Evolutionary conservation across 1,140 invertebrate species (phyloP).

Genomic region (Trichonephila inaurata): DNA sequence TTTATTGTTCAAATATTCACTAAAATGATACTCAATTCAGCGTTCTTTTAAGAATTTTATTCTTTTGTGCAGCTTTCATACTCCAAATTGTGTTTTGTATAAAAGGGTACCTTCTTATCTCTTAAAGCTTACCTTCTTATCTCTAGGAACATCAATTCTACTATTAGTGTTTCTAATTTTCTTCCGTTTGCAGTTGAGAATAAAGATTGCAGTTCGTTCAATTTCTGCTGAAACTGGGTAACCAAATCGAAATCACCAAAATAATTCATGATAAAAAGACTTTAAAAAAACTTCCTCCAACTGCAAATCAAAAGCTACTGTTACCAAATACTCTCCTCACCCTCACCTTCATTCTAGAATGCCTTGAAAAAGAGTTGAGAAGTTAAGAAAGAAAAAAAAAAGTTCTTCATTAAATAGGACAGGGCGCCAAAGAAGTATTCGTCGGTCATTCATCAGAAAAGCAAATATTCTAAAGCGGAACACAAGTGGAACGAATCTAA

Average conservation of each 20-base stretch:
- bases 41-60: too few relatives aligned
- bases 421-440: conserved; percentile 64
- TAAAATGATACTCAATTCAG: too few relatives aligned
- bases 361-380: not conserved
- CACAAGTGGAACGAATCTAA: conserved; percentile 48
- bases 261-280: not conserved
- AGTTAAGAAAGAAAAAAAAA: conserved; percentile 38
- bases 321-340: not conserved
- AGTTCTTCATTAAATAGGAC: conserved; percentile 53
- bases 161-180: not conserved
- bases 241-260: conserved; percentile 13
- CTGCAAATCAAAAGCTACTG: conserved; percentile 30
- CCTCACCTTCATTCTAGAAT: not conserved
- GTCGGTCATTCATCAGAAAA: conserved; percentile 69
- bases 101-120: not conserved
- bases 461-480: conserved; percentile 71
- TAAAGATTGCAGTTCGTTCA: not conserved
- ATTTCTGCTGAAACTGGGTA: not conserved
- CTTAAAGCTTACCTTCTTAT: not conserved
- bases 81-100: too few relatives aligned
- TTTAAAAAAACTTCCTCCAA: not conserved
- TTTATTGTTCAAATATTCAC: too few relatives aligned
- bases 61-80: too few relatives aligned
- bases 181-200: not conserved
- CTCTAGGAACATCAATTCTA: not conserved